Evolutionary conservation across 2,888 invertebrate species (phyloP), one percentile per base, ranked within the genome.

Genomic region (Eucera pruinosa): DNA sequence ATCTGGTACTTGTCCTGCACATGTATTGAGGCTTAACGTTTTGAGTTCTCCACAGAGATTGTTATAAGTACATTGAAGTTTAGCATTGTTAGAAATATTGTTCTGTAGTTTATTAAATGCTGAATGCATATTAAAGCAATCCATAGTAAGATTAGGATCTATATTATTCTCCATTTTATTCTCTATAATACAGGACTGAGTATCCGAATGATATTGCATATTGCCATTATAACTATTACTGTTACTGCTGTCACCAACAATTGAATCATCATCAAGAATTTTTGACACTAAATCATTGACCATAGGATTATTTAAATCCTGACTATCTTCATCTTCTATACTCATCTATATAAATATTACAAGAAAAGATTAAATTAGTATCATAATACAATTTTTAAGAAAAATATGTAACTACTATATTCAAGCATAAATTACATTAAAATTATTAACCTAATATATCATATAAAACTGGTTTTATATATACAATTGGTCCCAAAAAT

Each of bases 261-360:
- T 85, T 25, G 94, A 93, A 80, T 94, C 94, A 87, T 95, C 95
- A 90, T 95, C 95, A 67, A 95, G 93, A 82, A 95, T 94, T 89
- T 95, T 95, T 77, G 95, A 94, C 89, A 95, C 95, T 90, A 95
- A 93, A 90, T 95, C 95, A 85, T 94, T 94, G 82, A 95, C 94
- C 93, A 95, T 94, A 43, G 95, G 93, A 90, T 94, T 95, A 87
- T 94, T 90, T 36, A 92, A 78, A 81, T 92, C 92, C 77, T 90
- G 92, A 30, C 86, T 84, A 66, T 92, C 92, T 20, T 92, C 92
- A 47, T 92, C 92, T 47, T 92, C 92, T 71, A 89, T 47, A 54
- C 83, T 88, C 72, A 88, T 83, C 91, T 92, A 60, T 11, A 87
- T 78, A 60, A 67, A 71, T 55, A 62, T 45, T 23, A 5, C 11